Conservation (phyloP, 2,888 invertebrate species). For the Nudaria mundana region DNA sequence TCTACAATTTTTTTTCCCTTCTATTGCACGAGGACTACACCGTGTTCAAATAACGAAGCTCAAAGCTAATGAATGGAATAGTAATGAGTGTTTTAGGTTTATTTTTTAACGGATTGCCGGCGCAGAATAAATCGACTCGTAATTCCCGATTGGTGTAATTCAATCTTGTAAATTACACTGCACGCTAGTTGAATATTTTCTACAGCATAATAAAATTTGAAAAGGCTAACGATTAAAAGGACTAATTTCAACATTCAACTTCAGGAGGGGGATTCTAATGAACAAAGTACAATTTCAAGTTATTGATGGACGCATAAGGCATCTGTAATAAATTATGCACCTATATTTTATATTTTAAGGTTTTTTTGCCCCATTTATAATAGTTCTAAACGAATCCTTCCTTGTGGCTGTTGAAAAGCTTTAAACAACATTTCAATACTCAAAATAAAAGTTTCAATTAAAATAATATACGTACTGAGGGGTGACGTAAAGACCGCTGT, state of each 20-base stretch:
- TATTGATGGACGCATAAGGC: too few relatives aligned
- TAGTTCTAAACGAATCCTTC: too few relatives aligned
- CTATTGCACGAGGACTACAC: slow-evolving; percentile 23
- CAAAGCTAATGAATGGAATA: slow-evolving; percentile 35
- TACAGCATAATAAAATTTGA: neutral
- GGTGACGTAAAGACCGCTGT: slow-evolving; percentile 9
- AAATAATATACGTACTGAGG: too few relatives aligned
- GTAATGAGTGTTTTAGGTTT: slow-evolving; percentile 22
- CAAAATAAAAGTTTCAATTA: too few relatives aligned
- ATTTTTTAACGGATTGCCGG: slow-evolving; percentile 22
- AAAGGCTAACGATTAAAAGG: slow-evolving; percentile 5
- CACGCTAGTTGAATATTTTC: slow-evolving; percentile 18
- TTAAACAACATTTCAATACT: too few relatives aligned
- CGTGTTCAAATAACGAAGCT: slow-evolving; percentile 31
- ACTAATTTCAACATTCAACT: slow-evolving; percentile 17
- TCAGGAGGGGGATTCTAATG: too few relatives aligned
- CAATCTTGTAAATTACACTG: slow-evolving; percentile 34
- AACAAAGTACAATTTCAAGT: too few relatives aligned
- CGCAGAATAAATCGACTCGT: slow-evolving; percentile 33
- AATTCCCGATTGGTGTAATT: slow-evolving; percentile 38
- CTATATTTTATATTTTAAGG: too few relatives aligned
- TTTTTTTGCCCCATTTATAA: too few relatives aligned
- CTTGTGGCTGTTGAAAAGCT: too few relatives aligned
- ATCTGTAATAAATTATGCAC: too few relatives aligned
- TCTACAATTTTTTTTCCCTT: too few relatives aligned